Conservation (phyloP, 2,797 vertebrate genomes). For the Tapera naevia region DNA sequence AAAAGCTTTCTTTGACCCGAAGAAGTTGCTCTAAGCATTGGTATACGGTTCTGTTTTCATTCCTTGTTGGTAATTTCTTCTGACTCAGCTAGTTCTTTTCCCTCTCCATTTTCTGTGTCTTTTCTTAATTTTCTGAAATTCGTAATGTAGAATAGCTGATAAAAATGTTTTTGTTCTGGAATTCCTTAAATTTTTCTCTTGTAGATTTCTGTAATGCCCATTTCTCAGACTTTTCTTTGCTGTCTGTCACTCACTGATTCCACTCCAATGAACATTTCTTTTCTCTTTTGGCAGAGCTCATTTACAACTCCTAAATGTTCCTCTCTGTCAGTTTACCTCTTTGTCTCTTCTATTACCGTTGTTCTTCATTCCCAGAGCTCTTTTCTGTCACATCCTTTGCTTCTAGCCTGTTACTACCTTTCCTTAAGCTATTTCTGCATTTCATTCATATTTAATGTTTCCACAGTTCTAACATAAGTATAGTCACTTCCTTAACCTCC, state of each 20-base stretch:
- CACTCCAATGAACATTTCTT: conserved; percentile 16
- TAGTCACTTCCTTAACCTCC: conserved; percentile 59
- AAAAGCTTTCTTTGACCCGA: not conserved
- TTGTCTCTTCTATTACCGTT: conserved; percentile 18
- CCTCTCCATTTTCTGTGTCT: not conserved
- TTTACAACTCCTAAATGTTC: conserved; percentile 60
- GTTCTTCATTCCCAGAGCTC: conserved; percentile 58
- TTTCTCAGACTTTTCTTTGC: not conserved
- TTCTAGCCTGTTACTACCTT: conserved; percentile 57
- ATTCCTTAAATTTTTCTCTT: not conserved
- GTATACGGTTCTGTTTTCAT: not conserved
- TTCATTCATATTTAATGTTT: conserved; percentile 70
- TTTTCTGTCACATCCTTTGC: conserved; percentile 63
- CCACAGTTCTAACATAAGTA: conserved; percentile 54
- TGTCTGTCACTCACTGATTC: conserved; percentile 2
- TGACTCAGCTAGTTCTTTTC: not conserved
- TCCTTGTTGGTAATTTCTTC: not conserved
- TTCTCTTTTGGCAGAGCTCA: conserved; percentile 46
- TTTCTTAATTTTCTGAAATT: not conserved
- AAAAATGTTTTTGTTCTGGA: conserved; percentile 4
- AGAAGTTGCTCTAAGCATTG: not conserved
- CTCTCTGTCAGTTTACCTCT: conserved; percentile 50
- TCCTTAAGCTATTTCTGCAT: conserved; percentile 63
- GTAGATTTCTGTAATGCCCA: not conserved
- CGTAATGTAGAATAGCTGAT: not conserved